Evolutionary conservation across 2,797 vertebrate genomes (phyloP).

Genomic region (Bradypodion pumilum): DNA sequence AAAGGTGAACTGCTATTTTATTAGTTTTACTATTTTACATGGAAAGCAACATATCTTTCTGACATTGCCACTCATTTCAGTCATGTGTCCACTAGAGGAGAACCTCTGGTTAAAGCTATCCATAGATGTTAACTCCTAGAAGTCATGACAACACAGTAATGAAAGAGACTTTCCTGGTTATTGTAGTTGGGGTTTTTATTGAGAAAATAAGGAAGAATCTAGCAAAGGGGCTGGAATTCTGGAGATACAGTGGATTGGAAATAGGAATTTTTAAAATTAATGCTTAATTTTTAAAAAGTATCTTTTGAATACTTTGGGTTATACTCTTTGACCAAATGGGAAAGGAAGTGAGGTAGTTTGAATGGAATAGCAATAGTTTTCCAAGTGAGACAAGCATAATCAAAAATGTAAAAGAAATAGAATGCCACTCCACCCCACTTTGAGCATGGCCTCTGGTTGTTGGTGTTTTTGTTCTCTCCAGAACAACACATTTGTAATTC

Average conservation of each 20-base stretch:
- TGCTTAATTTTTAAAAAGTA: no score
- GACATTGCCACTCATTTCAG: no score
- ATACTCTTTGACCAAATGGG: background rate
- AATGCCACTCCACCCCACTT: background rate
- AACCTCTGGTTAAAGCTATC: background rate
- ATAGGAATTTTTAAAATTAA: no score
- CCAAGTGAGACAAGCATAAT: no score
- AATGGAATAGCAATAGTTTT: no score
- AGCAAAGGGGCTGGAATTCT: background rate
- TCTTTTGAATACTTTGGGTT: slow-evolving; percentile 47
- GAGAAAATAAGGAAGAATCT: background rate
- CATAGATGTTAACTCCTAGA: background rate
- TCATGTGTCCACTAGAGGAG: background rate
- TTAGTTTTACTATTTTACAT: no score
- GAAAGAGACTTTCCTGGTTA: background rate
- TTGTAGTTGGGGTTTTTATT: background rate
- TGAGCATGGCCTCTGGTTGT: slow-evolving; percentile 10
- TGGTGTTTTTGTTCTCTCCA: background rate
- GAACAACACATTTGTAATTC: background rate
- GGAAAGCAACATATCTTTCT: no score
- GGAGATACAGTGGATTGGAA: background rate
- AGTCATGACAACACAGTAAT: background rate
- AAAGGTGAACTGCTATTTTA: no score
- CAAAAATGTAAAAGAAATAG: no score
- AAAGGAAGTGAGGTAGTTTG: background rate